Evolutionary conservation across 2,113 vertebrate genomes (phyloP).

Genomic region (Gobio gobio): DNA sequence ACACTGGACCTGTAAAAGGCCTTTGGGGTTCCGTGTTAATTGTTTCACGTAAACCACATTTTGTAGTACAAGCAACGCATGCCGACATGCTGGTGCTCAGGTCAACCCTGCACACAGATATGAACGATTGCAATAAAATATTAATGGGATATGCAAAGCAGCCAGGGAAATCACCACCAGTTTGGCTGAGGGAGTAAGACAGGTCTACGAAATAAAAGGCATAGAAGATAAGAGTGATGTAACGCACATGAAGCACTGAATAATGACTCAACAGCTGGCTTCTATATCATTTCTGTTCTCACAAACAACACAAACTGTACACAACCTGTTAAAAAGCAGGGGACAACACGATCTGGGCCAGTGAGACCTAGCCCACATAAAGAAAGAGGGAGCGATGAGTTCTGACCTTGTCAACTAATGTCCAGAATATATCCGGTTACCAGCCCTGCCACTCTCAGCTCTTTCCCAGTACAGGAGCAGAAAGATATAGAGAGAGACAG

Average conservation of each 20-base stretch:
- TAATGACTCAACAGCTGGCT: constrained; percentile 21
- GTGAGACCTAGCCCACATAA: background rate
- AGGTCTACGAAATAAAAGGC: constrained; percentile 13
- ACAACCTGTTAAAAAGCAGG: background rate
- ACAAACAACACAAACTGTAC: constrained; percentile 35
- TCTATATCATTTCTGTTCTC: background rate
- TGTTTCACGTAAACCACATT: constrained; percentile 47
- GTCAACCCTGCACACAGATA: constrained; percentile 70
- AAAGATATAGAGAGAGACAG: background rate
- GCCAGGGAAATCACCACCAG: constrained; percentile 49
- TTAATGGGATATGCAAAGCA: constrained; percentile 76
- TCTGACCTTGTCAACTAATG: constrained; percentile 60
- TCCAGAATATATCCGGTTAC: constrained; percentile 50
- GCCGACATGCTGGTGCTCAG: constrained; percentile 52
- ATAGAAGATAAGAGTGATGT: constrained; percentile 18
- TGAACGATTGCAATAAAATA: constrained; percentile 78
- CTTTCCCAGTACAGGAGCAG: constrained; percentile 25
- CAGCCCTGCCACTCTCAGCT: constrained; percentile 42
- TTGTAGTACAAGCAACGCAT: constrained; percentile 42
- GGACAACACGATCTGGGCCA: too few species aligned
- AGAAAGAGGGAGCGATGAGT: constrained; percentile 41
- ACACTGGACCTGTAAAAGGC: constrained; percentile 33
- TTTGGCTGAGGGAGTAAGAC: constrained; percentile 32
- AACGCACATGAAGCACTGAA: background rate
- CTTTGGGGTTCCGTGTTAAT: constrained; percentile 47